phyloP scores from a whole-genome alignment of 2,797 vertebrate genomes.

The Hemibagrus guttatus region DNA sequence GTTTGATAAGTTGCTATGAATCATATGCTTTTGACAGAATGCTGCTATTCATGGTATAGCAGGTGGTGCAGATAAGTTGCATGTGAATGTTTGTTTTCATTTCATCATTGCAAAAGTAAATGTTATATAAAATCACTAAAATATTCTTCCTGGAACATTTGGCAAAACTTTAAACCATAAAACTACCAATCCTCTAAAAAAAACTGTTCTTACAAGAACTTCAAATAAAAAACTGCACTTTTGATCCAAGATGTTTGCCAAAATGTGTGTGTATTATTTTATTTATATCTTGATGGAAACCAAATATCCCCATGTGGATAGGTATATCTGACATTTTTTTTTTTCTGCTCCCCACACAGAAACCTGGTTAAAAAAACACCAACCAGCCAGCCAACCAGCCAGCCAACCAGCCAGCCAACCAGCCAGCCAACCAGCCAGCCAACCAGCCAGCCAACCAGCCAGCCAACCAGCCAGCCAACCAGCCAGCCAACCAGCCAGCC shows the following conservation, averaged over 20 bases:
- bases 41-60: neutral
- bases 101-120: neutral
- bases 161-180: neutral
- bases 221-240: neutral
- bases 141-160: neutral
- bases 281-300: too few relatives aligned
- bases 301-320: too few relatives aligned
- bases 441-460: too few relatives aligned
- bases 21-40: neutral
- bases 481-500: too few relatives aligned
- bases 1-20: neutral
- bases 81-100: neutral
- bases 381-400: too few relatives aligned
- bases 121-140: neutral
- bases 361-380: too few relatives aligned
- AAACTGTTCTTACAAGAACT: neutral
- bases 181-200: neutral
- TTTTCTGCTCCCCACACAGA: too few relatives aligned
- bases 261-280: neutral
- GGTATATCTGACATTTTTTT: too few relatives aligned
- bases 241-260: neutral
- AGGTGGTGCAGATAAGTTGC: neutral
- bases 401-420: too few relatives aligned
- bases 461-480: too few relatives aligned
- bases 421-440: too few relatives aligned